Base-by-base conservation (phyloP, 2,888 invertebrate genomes). In the Torymus auratus region DNA sequence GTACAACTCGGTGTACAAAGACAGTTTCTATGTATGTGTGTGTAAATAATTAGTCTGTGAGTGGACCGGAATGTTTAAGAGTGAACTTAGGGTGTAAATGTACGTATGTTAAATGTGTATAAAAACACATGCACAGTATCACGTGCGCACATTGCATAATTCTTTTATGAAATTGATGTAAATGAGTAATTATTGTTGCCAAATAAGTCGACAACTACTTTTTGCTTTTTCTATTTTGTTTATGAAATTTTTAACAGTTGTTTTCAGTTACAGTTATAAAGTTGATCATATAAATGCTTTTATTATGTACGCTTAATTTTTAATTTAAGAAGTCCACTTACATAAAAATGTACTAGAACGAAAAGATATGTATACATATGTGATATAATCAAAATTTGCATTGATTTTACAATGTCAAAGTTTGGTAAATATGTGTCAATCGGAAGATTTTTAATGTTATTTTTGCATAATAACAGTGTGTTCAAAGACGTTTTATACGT, bases 121-220 rank as follows among this genome's bases (percentile, higher is more conserved):
- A 15, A 81, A 76, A 41, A 62, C 55, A 67, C 13, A 76, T 58
- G 62, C 23, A 64, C 62, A 78, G 61, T 20, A 41, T 79, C 75
- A 78, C 64, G 74, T 77, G 62, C 70, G 73, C 69, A 80, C 68
- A 77, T 73, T 68, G 60, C 60, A 73, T 77, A 61, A 55, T 69
- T 68, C 69, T 79, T 79, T 82, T 82, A 78, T 76, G 60, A 76
- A 69, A 69, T 75, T 75, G 56, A 75, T 75, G 71, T 71, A 71
- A 78, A 65, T 79, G 50, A 23, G 50, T 67, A 72, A 61, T 68
- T 50, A 69, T 69, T 71, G 56, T 81, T 75, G 71, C 78, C 65
- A 78, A 75, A 71, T n/a, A 64, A 67, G 10, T 53, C 5, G 7
- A 58, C 62, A 74, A 62, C 11, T 62, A 28, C 62, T 55, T 67